These are phyloP conservation scores for Agrilus planipennis DNA, from an alignment of 1,140 invertebrate genomes.

Conservation along the genomic window DNA sequence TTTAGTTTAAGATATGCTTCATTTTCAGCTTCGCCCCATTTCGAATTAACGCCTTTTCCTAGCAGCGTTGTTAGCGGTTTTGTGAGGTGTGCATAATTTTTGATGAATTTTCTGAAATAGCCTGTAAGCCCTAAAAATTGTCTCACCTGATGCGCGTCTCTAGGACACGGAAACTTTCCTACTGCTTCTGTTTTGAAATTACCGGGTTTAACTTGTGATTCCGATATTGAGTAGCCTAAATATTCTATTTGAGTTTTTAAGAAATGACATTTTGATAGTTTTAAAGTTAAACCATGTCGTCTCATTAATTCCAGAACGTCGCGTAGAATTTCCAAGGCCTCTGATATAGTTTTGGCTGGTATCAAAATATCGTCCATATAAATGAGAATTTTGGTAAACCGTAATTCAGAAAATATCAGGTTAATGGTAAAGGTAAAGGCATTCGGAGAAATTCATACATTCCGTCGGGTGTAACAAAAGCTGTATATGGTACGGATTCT, in stretches of 20 bases:
- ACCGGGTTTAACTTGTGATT: too few relatives aligned
- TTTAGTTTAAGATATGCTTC: conserved; percentile 12
- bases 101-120: conserved; percentile 30
- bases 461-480: conserved; percentile 29
- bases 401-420: conserved; percentile 8
- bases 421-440: conserved; percentile 30
- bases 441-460: conserved; percentile 34
- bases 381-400: conserved; percentile 15
- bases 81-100: conserved; percentile 18
- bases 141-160: too few relatives aligned
- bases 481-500: conserved; percentile 13
- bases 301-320: background rate
- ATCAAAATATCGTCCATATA: conserved; percentile 27
- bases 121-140: conserved; percentile 27
- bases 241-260: background rate
- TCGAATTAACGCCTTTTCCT: conserved; percentile 17
- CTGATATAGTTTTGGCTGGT: conserved; percentile 18
- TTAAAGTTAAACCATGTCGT: background rate
- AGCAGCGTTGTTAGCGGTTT: conserved; percentile 20
- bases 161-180: too few relatives aligned
- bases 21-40: background rate
- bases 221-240: too few relatives aligned
- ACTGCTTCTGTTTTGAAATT: too few relatives aligned
- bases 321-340: conserved; percentile 12
- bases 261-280: background rate